Conservation (phyloP, 2,113 vertebrate genomes). For the Pycnonotus jocosus region DNA sequence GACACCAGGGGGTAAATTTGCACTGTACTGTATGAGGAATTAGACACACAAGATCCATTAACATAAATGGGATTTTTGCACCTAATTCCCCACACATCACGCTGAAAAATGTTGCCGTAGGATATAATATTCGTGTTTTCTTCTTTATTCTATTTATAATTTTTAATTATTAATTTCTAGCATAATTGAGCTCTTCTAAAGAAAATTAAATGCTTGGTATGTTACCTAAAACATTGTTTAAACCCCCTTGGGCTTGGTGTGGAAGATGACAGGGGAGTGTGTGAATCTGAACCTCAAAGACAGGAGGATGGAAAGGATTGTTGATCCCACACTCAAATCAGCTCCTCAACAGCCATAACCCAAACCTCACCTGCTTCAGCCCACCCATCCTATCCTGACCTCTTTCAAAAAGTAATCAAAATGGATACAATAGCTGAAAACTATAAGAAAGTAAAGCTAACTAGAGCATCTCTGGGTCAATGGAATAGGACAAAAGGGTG, state of each 20-base stretch:
- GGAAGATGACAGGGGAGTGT: slow-evolving; percentile 22
- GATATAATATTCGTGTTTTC: slow-evolving; percentile 73
- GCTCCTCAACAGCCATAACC: background rate
- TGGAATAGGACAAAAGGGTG: background rate
- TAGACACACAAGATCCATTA: slow-evolving; percentile 74
- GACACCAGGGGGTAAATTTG: slow-evolving; percentile 67
- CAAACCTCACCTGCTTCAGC: background rate
- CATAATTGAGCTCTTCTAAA: slow-evolving; percentile 72
- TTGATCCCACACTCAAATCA: background rate
- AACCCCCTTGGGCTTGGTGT: slow-evolving; percentile 53
- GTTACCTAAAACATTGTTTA: slow-evolving; percentile 67
- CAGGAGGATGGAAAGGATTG: background rate
- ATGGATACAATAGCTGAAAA: background rate
- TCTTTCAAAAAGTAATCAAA: background rate
- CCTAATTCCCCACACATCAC: slow-evolving; percentile 72
- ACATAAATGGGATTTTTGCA: slow-evolving; percentile 78
- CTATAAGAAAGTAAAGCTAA: background rate
- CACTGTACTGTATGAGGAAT: slow-evolving; percentile 64
- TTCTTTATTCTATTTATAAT: slow-evolving; percentile 76
- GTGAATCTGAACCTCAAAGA: slow-evolving; percentile 19
- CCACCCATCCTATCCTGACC: background rate
- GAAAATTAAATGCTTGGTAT: slow-evolving; percentile 64
- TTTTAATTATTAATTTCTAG: slow-evolving; percentile 76
- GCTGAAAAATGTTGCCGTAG: slow-evolving; percentile 68
- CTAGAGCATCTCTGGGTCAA: background rate